Base-by-base conservation (phyloP, 2,888 invertebrate species). In the Erebia palarica region DNA sequence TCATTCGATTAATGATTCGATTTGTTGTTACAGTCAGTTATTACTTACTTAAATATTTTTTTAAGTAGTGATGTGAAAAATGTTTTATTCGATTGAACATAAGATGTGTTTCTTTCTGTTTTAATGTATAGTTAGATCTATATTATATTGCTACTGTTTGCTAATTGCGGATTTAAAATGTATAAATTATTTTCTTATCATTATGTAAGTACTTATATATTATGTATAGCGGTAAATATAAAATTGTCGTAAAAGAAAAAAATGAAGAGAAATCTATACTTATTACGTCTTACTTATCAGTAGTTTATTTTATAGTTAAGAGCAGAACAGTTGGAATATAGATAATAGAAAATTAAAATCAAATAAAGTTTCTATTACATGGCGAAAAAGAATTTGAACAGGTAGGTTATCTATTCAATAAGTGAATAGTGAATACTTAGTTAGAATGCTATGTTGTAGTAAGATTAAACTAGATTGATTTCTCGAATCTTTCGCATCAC, bases 1-100 rank as follows among this genome's bases (percentile, higher is more conserved):
- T 44, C 16, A 60, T 44, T 44, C 55, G 18, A 57, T 27, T 42
- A 61, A 67, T 36, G 53, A 60, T 61, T 70, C 73, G 70, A 75
- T 55, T 55, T 18, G 55, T 55, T 55, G 18, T 18, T 18, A 55
- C 51, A 51, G 7, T 18, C 55, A 55, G 16, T 16, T 18, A 55
- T 55, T 53, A n/a, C n/a, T n/a, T n/a, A n/a, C n/a, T n/a, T n/a
- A 7, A 53, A n/a, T 53, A n/a, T 47, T 47, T 53, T n/a, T 5
- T 8, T 53, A n/a, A 51, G 14, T 51, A 51, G n/a, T n/a, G 13
- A 51, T 51, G 51, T 44, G 44, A 44, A 44, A 44, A 44, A 44
- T 44, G 44, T 44, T 11, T 44, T 44, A 44, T 44, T 44, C 11
- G 44, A 44, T 44, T 11, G 3, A 44, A 11, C 0, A 10, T 44